Evolutionary conservation across 2,113 vertebrate species (phyloP).

Genomic region (Ancistrus triradiatus): DNA sequence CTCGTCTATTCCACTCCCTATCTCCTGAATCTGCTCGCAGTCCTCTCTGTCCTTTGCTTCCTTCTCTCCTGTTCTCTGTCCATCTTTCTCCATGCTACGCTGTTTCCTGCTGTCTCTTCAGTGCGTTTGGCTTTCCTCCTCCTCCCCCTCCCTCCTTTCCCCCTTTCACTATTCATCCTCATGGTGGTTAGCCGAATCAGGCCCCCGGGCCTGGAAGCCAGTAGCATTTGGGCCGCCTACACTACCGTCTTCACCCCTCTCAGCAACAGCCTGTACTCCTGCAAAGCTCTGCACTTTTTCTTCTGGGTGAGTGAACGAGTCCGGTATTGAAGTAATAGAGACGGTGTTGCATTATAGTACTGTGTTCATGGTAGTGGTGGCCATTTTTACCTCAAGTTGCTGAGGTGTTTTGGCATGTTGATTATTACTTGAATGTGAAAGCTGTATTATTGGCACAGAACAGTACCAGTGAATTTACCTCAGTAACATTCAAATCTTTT

Average conservation of each 20-base stretch:
- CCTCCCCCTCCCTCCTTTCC: slow-evolving; percentile 41
- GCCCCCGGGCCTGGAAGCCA: slow-evolving; percentile 60
- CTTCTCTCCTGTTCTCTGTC: slow-evolving; percentile 35
- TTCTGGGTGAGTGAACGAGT: slow-evolving; percentile 66
- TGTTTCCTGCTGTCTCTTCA: neutral
- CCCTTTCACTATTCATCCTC: slow-evolving; percentile 46
- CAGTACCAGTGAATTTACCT: neutral
- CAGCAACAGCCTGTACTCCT: slow-evolving; percentile 71
- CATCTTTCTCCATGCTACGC: neutral
- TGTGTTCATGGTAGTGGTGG: no score
- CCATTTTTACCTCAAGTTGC: no score
- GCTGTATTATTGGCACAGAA: neutral
- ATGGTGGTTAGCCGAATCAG: slow-evolving; percentile 66
- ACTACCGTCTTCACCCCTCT: slow-evolving; percentile 75
- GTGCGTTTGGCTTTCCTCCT: slow-evolving; percentile 24
- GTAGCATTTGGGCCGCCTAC: slow-evolving; percentile 65
- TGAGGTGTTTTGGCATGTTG: no score
- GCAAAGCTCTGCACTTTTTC: slow-evolving; percentile 72
- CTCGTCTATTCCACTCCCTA: slow-evolving; percentile 49
- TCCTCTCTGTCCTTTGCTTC: slow-evolving; percentile 27
- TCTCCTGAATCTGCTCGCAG: slow-evolving; percentile 25
- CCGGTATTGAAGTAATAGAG: no score
- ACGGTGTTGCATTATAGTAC: no score
- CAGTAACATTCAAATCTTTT: no score
- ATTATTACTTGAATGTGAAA: neutral